phyloP scores from a whole-genome alignment of 2,797 vertebrate genomes.

The Clangula hyemalis region DNA sequence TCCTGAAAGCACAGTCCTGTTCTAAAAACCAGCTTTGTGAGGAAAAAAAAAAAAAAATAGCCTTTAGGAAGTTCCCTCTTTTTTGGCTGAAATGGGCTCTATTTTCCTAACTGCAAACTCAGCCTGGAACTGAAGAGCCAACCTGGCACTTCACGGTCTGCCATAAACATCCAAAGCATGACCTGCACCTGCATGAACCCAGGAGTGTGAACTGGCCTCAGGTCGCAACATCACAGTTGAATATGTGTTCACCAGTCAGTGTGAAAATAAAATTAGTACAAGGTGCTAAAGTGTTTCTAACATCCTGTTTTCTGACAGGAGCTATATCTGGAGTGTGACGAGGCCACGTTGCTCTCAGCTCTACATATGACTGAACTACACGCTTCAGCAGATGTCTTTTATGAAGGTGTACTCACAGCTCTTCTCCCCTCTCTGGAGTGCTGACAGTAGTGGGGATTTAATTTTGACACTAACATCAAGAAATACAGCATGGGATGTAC shows the following conservation, averaged over 20 bases:
- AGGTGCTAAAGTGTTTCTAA: neutral
- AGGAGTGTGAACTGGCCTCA: neutral
- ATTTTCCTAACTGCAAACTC: neutral
- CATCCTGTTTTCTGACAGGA: neutral
- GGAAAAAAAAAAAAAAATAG: neutral
- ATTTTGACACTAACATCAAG: neutral
- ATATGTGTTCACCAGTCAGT: neutral
- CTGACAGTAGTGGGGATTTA: neutral
- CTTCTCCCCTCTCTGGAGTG: neutral
- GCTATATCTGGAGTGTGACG: neutral
- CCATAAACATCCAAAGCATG: neutral
- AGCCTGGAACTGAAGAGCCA: neutral
- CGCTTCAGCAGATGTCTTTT: neutral
- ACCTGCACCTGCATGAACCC: fast-evolving
- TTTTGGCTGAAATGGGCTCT: neutral
- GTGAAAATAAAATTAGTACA: neutral
- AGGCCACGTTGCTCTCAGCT: neutral
- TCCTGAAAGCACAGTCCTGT: neutral
- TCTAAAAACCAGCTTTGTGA: neutral
- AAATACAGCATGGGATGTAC: neutral
- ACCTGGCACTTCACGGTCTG: neutral
- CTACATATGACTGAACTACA: neutral
- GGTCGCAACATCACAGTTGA: neutral
- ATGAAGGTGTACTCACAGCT: neutral
- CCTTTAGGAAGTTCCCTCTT: neutral